phyloP scores from a whole-genome alignment of 2,113 vertebrate species.

The Ammospiza caudacuta region DNA sequence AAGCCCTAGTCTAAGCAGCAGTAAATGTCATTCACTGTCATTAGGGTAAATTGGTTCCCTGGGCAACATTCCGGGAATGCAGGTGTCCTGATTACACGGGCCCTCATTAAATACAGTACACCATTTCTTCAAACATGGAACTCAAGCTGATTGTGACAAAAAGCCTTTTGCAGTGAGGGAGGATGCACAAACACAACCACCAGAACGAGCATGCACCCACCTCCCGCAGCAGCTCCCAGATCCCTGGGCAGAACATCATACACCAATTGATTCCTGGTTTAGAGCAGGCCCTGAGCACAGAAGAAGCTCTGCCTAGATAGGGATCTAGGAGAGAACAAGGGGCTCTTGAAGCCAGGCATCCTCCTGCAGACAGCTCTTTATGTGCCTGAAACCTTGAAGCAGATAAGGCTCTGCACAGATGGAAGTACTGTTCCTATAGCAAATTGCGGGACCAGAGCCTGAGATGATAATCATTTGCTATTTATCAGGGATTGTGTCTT shows the following conservation, averaged over 20 bases:
- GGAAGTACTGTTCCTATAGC: neutral
- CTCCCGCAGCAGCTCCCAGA: neutral
- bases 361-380: constrained; percentile 25
- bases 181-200: neutral
- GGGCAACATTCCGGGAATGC: constrained; percentile 43
- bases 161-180: neutral
- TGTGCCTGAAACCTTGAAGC: neutral
- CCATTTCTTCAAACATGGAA: constrained; percentile 18
- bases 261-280: neutral
- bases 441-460: neutral
- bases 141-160: neutral
- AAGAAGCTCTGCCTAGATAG: neutral
- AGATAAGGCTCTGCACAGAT: constrained; percentile 24
- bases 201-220: accelerated
- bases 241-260: neutral
- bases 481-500: constrained; percentile 17
- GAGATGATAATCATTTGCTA: constrained; percentile 38
- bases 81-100: constrained; percentile 61
- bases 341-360: constrained; percentile 10
- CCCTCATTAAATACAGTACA: constrained; percentile 42
- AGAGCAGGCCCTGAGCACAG: neutral
- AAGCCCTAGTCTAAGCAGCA: constrained; percentile 57
- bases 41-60: constrained; percentile 72
- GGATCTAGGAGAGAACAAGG: neutral
- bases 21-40: constrained; percentile 66